Evolutionary conservation across 1,140 invertebrate species (phyloP).

Genomic region (Pygmarrhopalites habei): DNA sequence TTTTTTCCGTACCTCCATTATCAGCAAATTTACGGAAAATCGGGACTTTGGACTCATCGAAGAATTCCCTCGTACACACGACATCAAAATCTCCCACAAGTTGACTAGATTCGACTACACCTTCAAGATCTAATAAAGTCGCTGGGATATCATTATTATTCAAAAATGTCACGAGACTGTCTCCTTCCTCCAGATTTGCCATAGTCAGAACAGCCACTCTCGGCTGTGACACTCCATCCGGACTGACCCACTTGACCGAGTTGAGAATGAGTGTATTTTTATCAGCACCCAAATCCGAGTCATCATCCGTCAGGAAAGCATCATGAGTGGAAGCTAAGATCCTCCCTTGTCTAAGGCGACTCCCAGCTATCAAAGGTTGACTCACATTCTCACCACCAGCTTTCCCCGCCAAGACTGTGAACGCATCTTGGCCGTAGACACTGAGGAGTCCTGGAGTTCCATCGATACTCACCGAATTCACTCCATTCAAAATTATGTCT

Average conservation of each 20-base stretch:
- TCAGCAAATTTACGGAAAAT: background rate
- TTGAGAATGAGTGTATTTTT: background rate
- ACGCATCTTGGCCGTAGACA: background rate
- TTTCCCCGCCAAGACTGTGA: constrained; percentile 2
- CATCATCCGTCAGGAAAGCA: background rate
- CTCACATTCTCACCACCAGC: background rate
- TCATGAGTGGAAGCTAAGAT: constrained; percentile 8
- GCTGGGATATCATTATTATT: background rate
- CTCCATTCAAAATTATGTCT: background rate
- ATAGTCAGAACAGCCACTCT: too few relatives aligned
- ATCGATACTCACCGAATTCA: background rate
- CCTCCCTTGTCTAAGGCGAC: background rate
- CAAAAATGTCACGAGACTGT: background rate
- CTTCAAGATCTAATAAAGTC: background rate
- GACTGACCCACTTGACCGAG: background rate
- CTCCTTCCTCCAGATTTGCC: background rate
- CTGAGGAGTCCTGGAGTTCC: background rate
- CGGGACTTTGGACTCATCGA: background rate
- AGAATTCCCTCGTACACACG: background rate
- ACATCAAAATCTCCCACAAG: background rate
- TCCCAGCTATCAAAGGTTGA: constrained; percentile 2
- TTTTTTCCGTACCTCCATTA: too few relatives aligned
- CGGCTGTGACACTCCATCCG: background rate
- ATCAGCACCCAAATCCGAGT: background rate
- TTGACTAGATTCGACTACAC: background rate